Evolutionary conservation across 2,797 vertebrate genomes (phyloP).

Genomic region (Clarias pachynema): DNA sequence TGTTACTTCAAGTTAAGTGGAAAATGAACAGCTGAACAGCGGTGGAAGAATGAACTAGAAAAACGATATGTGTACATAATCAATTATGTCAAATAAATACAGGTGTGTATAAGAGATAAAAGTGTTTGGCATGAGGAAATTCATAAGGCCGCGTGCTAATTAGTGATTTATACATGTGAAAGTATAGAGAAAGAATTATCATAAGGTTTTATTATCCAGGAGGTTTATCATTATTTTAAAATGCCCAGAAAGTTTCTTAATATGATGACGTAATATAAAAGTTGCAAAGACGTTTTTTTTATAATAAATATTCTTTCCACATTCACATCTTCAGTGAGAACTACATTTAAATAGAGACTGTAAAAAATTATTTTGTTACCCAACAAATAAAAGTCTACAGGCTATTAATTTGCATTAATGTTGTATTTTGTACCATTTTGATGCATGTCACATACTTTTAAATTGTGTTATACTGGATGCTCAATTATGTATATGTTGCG

Average conservation of each 20-base stretch:
- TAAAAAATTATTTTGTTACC: background rate
- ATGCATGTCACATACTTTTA: background rate
- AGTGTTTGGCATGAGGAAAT: background rate
- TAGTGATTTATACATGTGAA: background rate
- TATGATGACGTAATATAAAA: background rate
- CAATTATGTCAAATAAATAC: background rate
- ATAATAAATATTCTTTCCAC: background rate
- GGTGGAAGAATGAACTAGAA: background rate
- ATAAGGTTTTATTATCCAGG: background rate
- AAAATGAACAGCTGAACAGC: background rate
- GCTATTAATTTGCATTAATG: conserved; percentile 4
- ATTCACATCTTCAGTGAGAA: background rate
- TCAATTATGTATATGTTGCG: conserved; percentile 5
- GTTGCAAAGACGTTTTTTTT: background rate
- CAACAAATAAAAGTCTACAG: background rate
- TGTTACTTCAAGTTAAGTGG: background rate
- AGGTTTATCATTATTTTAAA: background rate
- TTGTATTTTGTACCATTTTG: background rate
- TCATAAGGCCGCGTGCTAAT: background rate
- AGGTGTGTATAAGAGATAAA: background rate
- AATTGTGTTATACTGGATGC: conserved; percentile 1
- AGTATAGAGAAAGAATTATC: background rate
- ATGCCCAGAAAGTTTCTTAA: background rate
- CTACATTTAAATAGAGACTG: background rate
- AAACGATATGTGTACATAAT: background rate